phyloP scores from a whole-genome alignment of 2,797 vertebrate genomes.

The Emydoidea blandingii region DNA sequence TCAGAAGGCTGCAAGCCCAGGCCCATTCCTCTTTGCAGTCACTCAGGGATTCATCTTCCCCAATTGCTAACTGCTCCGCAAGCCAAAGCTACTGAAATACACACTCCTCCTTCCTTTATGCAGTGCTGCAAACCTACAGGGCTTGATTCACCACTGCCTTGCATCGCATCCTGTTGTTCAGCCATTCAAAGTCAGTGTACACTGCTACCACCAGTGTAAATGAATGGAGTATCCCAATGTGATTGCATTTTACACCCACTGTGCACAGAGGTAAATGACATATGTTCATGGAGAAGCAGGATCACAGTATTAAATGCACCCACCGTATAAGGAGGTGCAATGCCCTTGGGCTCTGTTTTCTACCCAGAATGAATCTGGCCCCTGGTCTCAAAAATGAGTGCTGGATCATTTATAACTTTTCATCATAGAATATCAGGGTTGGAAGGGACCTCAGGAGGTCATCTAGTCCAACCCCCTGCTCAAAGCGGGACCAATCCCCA shows the following conservation, averaged over 20 bases:
- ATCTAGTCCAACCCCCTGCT: no score
- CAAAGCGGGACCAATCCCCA: no score
- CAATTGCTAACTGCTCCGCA: neutral
- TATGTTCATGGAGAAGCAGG: neutral
- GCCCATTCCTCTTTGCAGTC: neutral
- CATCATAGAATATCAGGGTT: no score
- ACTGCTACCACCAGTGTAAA: neutral
- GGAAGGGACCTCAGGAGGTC: no score
- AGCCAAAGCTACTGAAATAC: neutral
- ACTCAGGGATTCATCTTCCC: neutral
- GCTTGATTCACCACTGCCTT: neutral
- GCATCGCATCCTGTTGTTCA: neutral
- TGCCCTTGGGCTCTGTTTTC: neutral
- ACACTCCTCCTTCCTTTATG: neutral
- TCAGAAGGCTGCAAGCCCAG: constrained; percentile 36
- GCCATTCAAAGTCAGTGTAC: neutral
- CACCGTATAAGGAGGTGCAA: neutral
- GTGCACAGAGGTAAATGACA: neutral
- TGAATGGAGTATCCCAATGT: neutral
- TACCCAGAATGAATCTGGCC: neutral
- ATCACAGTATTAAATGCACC: neutral
- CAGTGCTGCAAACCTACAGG: neutral
- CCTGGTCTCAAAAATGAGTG: neutral
- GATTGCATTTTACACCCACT: neutral
- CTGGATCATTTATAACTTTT: neutral